Conservation (phyloP, 1,140 invertebrate species). For the Paramacrobiotus metropolitanus region DNA sequence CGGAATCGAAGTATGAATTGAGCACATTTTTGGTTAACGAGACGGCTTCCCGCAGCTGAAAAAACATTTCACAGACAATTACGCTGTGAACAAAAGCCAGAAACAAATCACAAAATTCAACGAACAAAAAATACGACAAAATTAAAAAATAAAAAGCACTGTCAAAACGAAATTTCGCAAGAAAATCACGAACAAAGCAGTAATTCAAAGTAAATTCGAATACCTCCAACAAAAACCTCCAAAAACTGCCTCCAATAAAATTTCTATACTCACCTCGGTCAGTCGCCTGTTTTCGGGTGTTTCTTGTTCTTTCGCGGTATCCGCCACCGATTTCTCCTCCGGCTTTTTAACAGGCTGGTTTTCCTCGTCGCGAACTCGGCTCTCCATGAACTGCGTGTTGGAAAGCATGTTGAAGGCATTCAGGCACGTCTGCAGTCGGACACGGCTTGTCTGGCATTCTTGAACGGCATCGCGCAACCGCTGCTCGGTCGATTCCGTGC, state of each 20-base stretch:
- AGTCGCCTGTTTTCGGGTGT: neutral
- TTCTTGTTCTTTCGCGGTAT: neutral
- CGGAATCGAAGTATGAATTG: neutral
- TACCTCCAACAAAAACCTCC: too few species aligned
- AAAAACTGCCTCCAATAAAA: neutral
- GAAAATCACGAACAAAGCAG: neutral
- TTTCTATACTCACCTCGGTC: neutral
- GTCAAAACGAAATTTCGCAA: neutral
- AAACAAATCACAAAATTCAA: neutral
- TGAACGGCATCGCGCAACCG: neutral
- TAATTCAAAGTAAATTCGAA: too few species aligned
- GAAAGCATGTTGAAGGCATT: slow-evolving; percentile 1
- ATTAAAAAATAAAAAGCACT: neutral
- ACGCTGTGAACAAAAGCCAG: too few species aligned
- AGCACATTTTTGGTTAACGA: neutral
- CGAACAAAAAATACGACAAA: too few species aligned
- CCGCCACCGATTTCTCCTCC: too few species aligned
- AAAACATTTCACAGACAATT: too few species aligned
- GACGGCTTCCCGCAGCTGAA: neutral
- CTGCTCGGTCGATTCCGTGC: neutral
- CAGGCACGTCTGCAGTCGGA: neutral
- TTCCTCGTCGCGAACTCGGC: neutral
- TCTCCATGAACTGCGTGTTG: neutral
- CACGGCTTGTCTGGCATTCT: neutral
- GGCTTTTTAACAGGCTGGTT: neutral